These are phyloP conservation scores for Erebia ligea DNA, from an alignment of 2,888 invertebrate species.

Conservation along the genomic window DNA sequence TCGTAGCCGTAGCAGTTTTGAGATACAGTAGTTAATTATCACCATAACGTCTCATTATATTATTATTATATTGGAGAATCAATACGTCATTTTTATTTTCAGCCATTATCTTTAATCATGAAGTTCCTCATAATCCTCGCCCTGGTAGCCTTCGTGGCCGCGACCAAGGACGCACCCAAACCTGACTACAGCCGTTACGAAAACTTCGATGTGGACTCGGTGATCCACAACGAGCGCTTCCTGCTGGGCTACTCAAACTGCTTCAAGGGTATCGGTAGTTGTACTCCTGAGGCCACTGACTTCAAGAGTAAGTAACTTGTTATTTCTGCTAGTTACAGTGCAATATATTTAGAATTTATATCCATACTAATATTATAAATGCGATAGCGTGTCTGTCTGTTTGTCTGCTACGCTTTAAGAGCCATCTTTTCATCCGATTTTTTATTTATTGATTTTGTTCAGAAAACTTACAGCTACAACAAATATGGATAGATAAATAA, in stretches of 20 bases:
- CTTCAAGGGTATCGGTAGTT: constrained; percentile 52
- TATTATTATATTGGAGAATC: too few species aligned
- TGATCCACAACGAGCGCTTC: constrained; percentile 48
- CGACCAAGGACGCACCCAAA: constrained; percentile 43
- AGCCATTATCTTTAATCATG: constrained; percentile 44
- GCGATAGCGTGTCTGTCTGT: too few species aligned
- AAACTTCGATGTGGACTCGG: constrained; percentile 50
- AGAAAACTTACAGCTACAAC: too few species aligned
- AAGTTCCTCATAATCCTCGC: constrained; percentile 49
- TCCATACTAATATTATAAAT: too few species aligned
- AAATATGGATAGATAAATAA: too few species aligned
- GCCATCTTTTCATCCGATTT: too few species aligned
- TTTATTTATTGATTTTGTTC: too few species aligned
- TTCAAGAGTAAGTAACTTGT: constrained; percentile 54
- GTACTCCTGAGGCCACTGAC: constrained; percentile 56
- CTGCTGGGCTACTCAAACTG: constrained; percentile 49
- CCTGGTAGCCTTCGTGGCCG: constrained; percentile 46
- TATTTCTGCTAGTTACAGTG: not conserved
- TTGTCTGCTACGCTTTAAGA: too few species aligned
- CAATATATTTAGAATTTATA: too few species aligned
- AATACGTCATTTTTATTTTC: not conserved
- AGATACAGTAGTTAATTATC: too few species aligned
- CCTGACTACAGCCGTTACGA: constrained; percentile 51
- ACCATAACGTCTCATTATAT: not conserved
- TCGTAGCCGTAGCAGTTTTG: too few species aligned